phyloP scores from a whole-genome alignment of 2,797 vertebrate genomes.

The Melanotaenia boesemani region DNA sequence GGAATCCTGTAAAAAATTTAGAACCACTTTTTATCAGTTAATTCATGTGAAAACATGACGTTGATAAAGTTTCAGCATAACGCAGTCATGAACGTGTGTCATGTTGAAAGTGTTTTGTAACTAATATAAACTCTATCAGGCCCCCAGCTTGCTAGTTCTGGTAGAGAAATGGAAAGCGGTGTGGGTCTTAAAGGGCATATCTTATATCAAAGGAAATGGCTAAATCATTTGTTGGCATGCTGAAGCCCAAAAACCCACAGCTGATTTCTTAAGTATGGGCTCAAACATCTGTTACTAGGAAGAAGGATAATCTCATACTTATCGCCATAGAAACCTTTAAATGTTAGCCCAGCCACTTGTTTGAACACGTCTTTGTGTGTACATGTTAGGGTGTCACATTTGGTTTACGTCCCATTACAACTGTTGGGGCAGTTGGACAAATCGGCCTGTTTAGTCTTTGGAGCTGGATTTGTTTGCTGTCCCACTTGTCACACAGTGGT shows the following conservation, averaged over 20 bases:
- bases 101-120: background rate
- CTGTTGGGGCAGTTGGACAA: slow-evolving; percentile 27
- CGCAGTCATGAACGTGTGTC: too few relatives aligned
- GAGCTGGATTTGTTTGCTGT: slow-evolving; percentile 50
- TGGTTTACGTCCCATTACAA: background rate
- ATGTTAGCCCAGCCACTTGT: background rate
- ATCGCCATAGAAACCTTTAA: background rate
- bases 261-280: background rate
- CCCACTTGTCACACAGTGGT: background rate
- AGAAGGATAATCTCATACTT: background rate
- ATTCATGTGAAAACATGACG: background rate
- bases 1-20: background rate
- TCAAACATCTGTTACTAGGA: background rate
- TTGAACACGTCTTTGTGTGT: slow-evolving; percentile 1
- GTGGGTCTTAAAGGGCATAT: too few relatives aligned
- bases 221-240: background rate
- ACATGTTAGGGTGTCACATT: background rate
- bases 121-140: too few relatives aligned
- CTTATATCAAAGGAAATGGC: too few relatives aligned
- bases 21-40: background rate
- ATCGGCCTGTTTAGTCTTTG: slow-evolving; percentile 47
- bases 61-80: background rate
- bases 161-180: background rate
- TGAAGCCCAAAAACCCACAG: background rate
- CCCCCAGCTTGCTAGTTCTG: background rate